Evolutionary conservation across 1,140 invertebrate species (phyloP).

Genomic region (Choristoneura fumiferana): DNA sequence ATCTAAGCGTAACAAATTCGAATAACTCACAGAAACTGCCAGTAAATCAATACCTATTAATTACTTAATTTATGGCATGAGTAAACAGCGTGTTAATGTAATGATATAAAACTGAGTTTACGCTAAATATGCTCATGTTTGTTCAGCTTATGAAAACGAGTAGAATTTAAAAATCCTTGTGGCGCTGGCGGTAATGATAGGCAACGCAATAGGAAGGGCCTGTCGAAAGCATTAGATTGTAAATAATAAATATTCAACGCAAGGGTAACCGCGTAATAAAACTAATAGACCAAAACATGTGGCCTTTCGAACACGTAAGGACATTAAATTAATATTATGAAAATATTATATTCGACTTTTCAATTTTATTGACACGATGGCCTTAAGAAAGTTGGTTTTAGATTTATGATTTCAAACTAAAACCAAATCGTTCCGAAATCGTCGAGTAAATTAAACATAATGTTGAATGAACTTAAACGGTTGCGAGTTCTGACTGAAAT

Average conservation of each 20-base stretch:
- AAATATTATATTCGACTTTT: conserved; percentile 64
- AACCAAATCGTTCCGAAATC: conserved; percentile 58
- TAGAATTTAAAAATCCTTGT: conserved; percentile 12
- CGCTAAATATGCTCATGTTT: conserved; percentile 3
- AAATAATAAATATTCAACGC: conserved; percentile 48
- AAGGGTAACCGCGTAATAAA: conserved; percentile 73
- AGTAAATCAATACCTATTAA: conserved; percentile 2
- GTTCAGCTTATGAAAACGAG: conserved; percentile 12
- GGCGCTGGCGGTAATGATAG: conserved; percentile 5
- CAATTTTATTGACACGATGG: conserved; percentile 65
- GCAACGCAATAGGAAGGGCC: conserved; percentile 33
- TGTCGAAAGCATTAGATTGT: conserved; percentile 34
- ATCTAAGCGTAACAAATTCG: too few relatives aligned
- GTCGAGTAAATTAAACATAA: conserved; percentile 25
- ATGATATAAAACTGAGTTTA: not conserved
- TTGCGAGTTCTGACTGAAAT: conserved; percentile 29
- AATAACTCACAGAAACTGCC: not conserved
- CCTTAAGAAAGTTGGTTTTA: conserved; percentile 65
- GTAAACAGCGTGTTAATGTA: not conserved
- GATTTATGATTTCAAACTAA: conserved; percentile 45
- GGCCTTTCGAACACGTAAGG: conserved; percentile 55
- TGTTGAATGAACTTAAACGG: conserved; percentile 52
- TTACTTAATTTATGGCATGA: not conserved
- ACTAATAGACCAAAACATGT: conserved; percentile 61
- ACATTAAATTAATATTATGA: conserved; percentile 58